Conservation (phyloP, 2,113 vertebrate genomes). For the Scomber colias region DNA sequence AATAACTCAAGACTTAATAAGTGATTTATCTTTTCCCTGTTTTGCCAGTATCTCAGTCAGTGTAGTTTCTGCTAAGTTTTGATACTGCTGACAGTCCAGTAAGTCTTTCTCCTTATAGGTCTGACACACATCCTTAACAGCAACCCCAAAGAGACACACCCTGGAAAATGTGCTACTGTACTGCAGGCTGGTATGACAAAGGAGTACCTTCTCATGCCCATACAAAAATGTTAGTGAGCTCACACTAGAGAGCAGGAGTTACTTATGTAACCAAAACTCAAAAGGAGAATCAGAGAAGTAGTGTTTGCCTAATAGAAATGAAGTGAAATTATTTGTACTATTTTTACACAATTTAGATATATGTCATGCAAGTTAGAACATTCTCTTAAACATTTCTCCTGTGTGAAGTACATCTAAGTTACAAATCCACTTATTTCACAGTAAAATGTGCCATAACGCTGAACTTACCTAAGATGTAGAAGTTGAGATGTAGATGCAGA, state of each 20-base stretch:
- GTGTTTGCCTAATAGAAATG: background rate
- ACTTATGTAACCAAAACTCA: background rate
- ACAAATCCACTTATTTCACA: background rate
- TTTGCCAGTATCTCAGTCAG: background rate
- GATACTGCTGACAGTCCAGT: background rate
- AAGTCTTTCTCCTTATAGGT: background rate
- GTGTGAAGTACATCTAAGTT: background rate
- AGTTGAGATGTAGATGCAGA: slow-evolving; percentile 56
- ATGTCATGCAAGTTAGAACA: background rate
- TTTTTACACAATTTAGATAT: too few species aligned
- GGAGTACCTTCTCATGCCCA: background rate
- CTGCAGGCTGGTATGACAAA: background rate
- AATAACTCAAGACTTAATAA: background rate
- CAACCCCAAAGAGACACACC: slow-evolving; percentile 65
- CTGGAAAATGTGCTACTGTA: slow-evolving; percentile 51
- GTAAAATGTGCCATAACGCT: background rate
- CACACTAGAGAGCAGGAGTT: background rate
- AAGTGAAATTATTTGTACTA: background rate
- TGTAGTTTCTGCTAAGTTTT: background rate
- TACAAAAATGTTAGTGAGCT: background rate
- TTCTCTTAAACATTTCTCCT: background rate
- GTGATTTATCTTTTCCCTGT: background rate
- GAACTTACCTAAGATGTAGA: slow-evolving; percentile 72
- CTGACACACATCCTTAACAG: slow-evolving; percentile 19
- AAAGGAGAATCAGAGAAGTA: background rate